Percentiles rank a stretch among this genome's conserved stretches.
These are phyloP conservation scores for Baronia brevicornis DNA, from an alignment of 2,888 invertebrate species.

Conservation along the genomic window DNA sequence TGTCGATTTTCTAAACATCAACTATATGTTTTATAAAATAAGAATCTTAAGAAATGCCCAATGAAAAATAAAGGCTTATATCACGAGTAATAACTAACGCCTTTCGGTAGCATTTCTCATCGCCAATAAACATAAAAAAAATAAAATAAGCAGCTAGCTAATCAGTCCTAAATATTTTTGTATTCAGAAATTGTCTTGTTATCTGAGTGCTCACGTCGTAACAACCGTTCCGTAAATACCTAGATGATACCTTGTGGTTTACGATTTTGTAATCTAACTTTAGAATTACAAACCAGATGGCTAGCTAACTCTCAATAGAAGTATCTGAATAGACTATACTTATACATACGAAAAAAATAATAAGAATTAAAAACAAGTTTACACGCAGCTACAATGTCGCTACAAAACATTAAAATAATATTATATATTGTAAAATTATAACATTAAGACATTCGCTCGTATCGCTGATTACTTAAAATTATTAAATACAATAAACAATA, in stretches of 20 bases:
- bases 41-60: too few relatives aligned
- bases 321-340: constrained; percentile 50
- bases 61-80: too few relatives aligned
- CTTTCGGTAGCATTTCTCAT: too few relatives aligned
- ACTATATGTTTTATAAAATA: too few relatives aligned
- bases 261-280: constrained; percentile 74
- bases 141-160: background rate
- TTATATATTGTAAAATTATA: background rate
- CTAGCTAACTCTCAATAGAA: constrained; percentile 63
- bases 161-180: background rate
- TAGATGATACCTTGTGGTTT: constrained; percentile 63
- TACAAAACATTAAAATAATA: background rate
- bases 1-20: too few relatives aligned
- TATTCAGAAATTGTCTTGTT: constrained; percentile 8
- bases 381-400: too few relatives aligned
- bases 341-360: constrained; percentile 22
- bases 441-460: constrained; percentile 25
- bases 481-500: constrained; percentile 13
- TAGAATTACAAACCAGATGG: constrained; percentile 74
- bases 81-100: too few relatives aligned
- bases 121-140: constrained; percentile 1
- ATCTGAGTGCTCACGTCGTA: constrained; percentile 27
- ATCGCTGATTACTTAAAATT: constrained; percentile 18
- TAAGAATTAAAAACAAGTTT: constrained; percentile 12
- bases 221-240: constrained; percentile 47